phyloP scores from a whole-genome alignment of 1,140 invertebrate genomes.

The Listronotus oregonensis region DNA sequence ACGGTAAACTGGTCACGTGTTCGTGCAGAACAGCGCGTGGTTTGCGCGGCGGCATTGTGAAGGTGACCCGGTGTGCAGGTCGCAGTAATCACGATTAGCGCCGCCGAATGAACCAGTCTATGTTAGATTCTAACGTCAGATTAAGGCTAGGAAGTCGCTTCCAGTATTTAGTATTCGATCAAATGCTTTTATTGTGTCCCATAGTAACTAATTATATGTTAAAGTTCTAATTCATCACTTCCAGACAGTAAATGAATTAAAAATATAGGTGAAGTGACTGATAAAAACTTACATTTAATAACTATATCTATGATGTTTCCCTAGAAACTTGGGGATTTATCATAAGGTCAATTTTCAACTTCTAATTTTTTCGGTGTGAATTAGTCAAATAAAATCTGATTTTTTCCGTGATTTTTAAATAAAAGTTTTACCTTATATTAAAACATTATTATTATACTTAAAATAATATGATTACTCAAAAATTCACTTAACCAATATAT shows the following conservation, averaged over 20 bases:
- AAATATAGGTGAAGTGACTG: too few relatives aligned
- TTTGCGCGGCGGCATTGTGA: conserved; percentile 42
- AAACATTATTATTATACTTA: too few relatives aligned
- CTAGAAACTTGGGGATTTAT: too few relatives aligned
- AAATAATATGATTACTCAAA: too few relatives aligned
- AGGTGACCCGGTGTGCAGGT: conserved; percentile 45
- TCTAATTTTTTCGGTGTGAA: too few relatives aligned
- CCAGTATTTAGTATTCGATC: conserved; percentile 4
- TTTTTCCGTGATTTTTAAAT: too few relatives aligned
- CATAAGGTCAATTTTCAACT: too few relatives aligned
- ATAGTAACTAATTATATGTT: background rate
- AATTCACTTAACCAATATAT: too few relatives aligned
- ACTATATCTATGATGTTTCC: too few relatives aligned
- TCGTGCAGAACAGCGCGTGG: conserved; percentile 36
- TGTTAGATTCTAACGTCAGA: conserved; percentile 38
- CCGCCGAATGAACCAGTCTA: conserved; percentile 30
- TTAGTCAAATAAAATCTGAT: too few relatives aligned
- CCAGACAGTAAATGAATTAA: background rate
- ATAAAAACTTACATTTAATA: too few relatives aligned
- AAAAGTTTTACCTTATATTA: too few relatives aligned
- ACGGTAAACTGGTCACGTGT: conserved; percentile 25
- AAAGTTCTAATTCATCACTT: background rate
- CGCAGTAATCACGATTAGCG: conserved; percentile 39
- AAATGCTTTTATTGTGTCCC: background rate
- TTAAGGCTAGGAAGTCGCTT: conserved; percentile 28